phyloP scores from a whole-genome alignment of 23 tunicate species.

The Trididemnum nubilum region DNA sequence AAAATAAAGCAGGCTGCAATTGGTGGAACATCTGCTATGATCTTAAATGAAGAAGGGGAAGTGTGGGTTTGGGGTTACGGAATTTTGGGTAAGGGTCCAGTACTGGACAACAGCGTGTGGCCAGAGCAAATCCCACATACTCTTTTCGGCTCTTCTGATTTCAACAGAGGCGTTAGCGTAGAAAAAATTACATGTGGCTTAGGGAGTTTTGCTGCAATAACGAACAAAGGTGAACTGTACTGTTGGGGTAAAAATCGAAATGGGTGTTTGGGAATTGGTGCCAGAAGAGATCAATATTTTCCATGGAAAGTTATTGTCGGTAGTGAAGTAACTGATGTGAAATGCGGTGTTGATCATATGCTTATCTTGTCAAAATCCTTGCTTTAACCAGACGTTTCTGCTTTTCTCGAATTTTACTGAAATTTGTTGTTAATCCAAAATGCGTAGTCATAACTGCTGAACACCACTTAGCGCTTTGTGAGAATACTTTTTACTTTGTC shows the following conservation, averaged over 20 bases:
- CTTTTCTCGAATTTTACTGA: too few relatives aligned
- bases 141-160: constrained; percentile 62
- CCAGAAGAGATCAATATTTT: constrained; percentile 61
- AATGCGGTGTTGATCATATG: constrained; percentile 84
- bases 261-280: constrained; percentile 77
- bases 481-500: too few relatives aligned
- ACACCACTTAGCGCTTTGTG: background rate
- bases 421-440: background rate
- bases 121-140: constrained; percentile 70
- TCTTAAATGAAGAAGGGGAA: constrained; percentile 69
- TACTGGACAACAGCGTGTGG: constrained; percentile 28
- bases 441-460: background rate
- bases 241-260: constrained; percentile 82
- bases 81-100: constrained; percentile 88
- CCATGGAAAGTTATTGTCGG: constrained; percentile 87
- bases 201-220: constrained; percentile 71
- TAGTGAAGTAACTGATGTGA: constrained; percentile 45
- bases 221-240: constrained; percentile 70
- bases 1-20: constrained; percentile 61
- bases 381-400: constrained; percentile 28
- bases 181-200: constrained; percentile 56
- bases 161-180: constrained; percentile 54
- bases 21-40: constrained; percentile 59
- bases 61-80: constrained; percentile 97
- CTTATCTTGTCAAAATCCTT: constrained; percentile 54